phyloP scores from a whole-genome alignment of 2,797 vertebrate genomes.

The Coregonus sp. region DNA sequence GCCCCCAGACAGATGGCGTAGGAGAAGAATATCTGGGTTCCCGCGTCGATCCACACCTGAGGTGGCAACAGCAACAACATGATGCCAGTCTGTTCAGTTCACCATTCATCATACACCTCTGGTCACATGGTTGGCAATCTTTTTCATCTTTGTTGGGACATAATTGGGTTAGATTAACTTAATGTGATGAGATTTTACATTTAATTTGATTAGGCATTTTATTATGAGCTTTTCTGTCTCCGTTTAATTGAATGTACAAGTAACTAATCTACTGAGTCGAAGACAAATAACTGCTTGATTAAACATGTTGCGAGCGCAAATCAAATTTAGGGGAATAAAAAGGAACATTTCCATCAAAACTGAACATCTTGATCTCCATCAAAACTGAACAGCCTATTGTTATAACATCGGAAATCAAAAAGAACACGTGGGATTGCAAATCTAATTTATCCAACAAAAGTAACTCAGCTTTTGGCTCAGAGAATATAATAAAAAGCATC shows the following conservation, averaged over 20 bases:
- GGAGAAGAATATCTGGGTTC: constrained; percentile 99
- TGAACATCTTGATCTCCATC: background rate
- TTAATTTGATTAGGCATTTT: background rate
- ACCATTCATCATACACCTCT: background rate
- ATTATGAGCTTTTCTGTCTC: background rate
- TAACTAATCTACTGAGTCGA: background rate
- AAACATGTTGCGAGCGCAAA: background rate
- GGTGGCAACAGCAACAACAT: constrained; percentile 8
- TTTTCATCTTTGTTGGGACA: constrained; percentile 4
- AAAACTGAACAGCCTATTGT: background rate
- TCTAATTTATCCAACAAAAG: background rate
- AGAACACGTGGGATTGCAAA: background rate
- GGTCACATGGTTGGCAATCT: background rate
- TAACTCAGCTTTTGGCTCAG: background rate
- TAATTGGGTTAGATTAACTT: background rate
- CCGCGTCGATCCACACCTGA: constrained; percentile 98
- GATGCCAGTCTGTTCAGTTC: background rate
- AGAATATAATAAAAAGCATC: background rate
- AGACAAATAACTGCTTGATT: background rate
- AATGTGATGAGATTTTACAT: constrained; percentile 2
- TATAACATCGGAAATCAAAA: background rate
- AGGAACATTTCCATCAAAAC: background rate
- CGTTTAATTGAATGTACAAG: background rate
- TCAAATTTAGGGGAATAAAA: background rate
- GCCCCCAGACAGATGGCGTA: constrained; percentile 98